Evolutionary conservation across 2,797 vertebrate species (phyloP).

Genomic region (Chelidonichthys spinosus): DNA sequence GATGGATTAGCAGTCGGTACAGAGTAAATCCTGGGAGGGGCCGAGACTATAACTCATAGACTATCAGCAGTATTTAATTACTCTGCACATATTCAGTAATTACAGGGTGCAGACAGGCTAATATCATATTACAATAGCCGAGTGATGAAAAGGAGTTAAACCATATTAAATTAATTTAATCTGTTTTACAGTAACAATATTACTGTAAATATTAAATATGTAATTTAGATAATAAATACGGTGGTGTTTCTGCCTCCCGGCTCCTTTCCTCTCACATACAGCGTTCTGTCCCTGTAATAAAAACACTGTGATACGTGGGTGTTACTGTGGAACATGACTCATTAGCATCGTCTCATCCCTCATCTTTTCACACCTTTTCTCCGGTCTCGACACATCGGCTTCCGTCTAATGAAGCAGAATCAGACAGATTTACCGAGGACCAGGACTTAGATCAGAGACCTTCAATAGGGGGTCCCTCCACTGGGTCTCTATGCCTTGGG

Average conservation of each 20-base stretch:
- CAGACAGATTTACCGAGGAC: not conserved
- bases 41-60: not conserved
- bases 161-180: not conserved
- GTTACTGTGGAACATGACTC: not conserved
- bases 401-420: not conserved
- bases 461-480: too few species aligned
- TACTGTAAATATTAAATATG: not conserved
- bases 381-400: not conserved
- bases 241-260: not conserved
- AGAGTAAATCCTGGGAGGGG: not conserved
- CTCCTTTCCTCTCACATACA: not conserved
- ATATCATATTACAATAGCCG: not conserved
- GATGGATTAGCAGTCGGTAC: not conserved
- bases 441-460: not conserved
- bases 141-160: not conserved
- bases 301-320: not conserved
- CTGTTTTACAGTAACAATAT: not conserved
- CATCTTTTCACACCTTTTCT: conserved; percentile 7
- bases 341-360: not conserved
- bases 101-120: not conserved
- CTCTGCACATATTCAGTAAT: not conserved
- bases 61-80: not conserved
- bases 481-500: too few species aligned
- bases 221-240: too few species aligned
- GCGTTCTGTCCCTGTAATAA: not conserved